These are phyloP conservation scores for Tragelaphus buxtoni DNA, from an alignment of 2,113 vertebrate species.

Conservation along the genomic window DNA sequence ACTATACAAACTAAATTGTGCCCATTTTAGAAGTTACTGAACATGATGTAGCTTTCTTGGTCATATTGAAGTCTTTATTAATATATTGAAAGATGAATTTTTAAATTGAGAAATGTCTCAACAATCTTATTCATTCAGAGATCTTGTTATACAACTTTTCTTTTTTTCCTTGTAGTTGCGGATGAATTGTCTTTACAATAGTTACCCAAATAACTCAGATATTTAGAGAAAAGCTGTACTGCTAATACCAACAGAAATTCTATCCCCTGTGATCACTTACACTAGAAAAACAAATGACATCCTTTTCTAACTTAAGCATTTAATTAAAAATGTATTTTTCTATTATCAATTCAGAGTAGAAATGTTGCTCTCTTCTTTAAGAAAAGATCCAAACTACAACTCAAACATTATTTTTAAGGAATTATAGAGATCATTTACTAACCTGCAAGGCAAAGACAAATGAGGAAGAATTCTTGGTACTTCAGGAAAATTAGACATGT, in stretches of 20 bases:
- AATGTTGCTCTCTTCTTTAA: not conserved
- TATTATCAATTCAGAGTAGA: not conserved
- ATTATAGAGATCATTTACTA: not conserved
- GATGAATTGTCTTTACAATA: not conserved
- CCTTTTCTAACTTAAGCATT: not conserved
- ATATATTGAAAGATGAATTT: not conserved
- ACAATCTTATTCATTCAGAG: not conserved
- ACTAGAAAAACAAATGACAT: not conserved
- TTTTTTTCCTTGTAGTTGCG: not conserved
- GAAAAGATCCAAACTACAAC: not conserved
- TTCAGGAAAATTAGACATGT: conserved; percentile 8
- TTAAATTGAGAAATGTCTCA: not conserved
- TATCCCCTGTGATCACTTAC: not conserved
- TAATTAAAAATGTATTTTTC: not conserved
- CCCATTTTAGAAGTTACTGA: not conserved
- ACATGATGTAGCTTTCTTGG: not conserved
- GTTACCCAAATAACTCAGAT: not conserved
- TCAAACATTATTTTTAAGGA: not conserved
- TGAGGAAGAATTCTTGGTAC: not conserved
- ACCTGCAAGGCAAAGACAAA: not conserved
- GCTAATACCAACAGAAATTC: not conserved
- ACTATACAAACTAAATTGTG: not conserved
- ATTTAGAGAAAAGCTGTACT: not conserved
- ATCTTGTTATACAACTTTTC: not conserved
- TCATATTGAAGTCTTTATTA: not conserved